Percentiles rank a stretch among this genome's conserved stretches.
Conservation (phyloP, 2,797 vertebrate genomes). For the Diceros bicornis region DNA sequence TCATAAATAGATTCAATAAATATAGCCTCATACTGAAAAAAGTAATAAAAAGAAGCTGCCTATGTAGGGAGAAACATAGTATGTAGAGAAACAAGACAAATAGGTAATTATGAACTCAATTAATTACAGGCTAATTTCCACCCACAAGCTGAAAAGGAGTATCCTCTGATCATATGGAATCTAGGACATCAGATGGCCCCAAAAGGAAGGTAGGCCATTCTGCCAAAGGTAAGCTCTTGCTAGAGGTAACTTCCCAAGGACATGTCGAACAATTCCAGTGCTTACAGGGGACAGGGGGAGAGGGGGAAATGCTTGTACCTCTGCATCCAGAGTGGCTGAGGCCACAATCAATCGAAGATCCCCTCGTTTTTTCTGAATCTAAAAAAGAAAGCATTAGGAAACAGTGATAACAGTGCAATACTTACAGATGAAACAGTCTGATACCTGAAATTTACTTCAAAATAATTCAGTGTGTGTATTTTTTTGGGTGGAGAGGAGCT, state of each 20-base stretch:
- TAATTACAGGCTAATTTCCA: conserved; percentile 71
- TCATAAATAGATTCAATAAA: conserved; percentile 58
- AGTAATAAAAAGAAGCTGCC: conserved; percentile 19
- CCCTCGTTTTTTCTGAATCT: conserved; percentile 98
- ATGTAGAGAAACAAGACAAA: conserved; percentile 61
- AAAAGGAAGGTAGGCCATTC: not conserved
- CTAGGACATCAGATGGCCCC: conserved; percentile 68
- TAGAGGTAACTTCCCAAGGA: not conserved
- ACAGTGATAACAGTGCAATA: not conserved
- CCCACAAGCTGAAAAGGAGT: conserved; percentile 64
- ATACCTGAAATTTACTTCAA: conserved; percentile 1
- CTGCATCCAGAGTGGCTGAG: conserved; percentile 98
- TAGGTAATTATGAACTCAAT: conserved; percentile 22
- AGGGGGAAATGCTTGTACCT: conserved; percentile 90
- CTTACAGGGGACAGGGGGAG: fast-evolving
- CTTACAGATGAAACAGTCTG: not conserved
- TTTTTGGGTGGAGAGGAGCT: not conserved
- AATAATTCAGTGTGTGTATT: not conserved
- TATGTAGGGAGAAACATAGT: not conserved
- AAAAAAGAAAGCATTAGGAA: conserved; percentile 66
- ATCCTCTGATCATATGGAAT: conserved; percentile 52
- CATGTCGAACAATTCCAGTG: not conserved
- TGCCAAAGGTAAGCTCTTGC: conserved; percentile 19
- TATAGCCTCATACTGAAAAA: not conserved
- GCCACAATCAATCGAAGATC: conserved; percentile 97